Evolutionary conservation across 2,888 invertebrate genomes (phyloP).

Genomic region (Caenorhabditis imperialis): DNA sequence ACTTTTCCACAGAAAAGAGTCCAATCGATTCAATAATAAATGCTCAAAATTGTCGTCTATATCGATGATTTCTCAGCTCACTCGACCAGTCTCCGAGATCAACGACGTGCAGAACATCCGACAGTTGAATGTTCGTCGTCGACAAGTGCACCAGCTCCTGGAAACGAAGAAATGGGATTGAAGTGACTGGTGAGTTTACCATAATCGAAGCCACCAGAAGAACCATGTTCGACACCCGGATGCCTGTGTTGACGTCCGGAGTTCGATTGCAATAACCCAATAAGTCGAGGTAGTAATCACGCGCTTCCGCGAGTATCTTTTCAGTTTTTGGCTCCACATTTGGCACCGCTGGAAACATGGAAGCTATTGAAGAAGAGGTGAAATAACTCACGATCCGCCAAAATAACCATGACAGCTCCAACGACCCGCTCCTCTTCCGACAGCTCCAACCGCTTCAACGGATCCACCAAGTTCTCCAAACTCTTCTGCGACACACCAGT

Average conservation of each 20-base stretch:
- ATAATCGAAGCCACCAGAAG: slow-evolving; percentile 53
- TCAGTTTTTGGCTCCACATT: slow-evolving; percentile 30
- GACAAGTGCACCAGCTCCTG: slow-evolving; percentile 56
- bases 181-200: slow-evolving; percentile 12
- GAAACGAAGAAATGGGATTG: background rate
- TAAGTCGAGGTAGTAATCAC: slow-evolving; percentile 49
- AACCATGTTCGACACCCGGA: slow-evolving; percentile 40
- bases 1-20: background rate
- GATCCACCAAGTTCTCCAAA: slow-evolving; percentile 53
- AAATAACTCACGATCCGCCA: slow-evolving; percentile 59
- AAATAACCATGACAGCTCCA: slow-evolving; percentile 53
- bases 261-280: slow-evolving; percentile 7
- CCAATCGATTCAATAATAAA: background rate
- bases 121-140: slow-evolving; percentile 55
- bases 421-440: slow-evolving; percentile 55
- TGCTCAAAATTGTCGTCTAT: slow-evolving; percentile 46
- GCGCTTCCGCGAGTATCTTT: slow-evolving; percentile 25
- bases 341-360: slow-evolving; percentile 32
- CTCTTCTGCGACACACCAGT: slow-evolving; percentile 52
- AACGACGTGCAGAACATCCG: slow-evolving; percentile 56
- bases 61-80: slow-evolving; percentile 44
- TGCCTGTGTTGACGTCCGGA: slow-evolving; percentile 28
- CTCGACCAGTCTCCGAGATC: slow-evolving; percentile 52
- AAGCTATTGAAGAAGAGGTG: too few relatives aligned
- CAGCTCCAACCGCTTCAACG: slow-evolving; percentile 48